phyloP scores from a whole-genome alignment of 2,888 invertebrate species.

The Dorcus parallelipipedus region DNA sequence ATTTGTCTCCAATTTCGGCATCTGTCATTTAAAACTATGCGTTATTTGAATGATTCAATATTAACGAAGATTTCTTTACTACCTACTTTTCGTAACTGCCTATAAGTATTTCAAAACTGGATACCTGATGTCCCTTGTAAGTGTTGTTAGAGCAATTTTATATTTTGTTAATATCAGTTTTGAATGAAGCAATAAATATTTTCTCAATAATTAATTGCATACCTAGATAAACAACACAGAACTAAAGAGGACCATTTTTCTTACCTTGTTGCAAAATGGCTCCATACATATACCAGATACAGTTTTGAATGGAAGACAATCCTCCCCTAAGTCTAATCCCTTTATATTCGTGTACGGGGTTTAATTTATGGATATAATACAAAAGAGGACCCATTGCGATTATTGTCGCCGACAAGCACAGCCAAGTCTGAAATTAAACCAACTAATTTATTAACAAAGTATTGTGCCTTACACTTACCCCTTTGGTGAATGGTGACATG shows the following conservation, averaged over 20 bases:
- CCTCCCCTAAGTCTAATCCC: constrained; percentile 57
- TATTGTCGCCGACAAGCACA: constrained; percentile 71
- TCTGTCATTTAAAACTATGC: no score
- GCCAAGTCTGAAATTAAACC: constrained; percentile 68
- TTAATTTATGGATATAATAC: constrained; percentile 67
- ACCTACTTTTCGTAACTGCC: no score
- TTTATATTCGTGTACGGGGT: constrained; percentile 68
- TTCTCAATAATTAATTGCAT: no score
- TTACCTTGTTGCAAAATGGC: constrained; percentile 87
- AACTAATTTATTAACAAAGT: background rate
- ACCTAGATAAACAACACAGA: no score
- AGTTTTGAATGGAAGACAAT: constrained; percentile 63
- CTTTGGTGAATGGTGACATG: constrained; percentile 73
- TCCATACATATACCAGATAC: constrained; percentile 86
- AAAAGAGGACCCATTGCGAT: constrained; percentile 75
- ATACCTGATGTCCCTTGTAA: no score
- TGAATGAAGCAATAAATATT: no score
- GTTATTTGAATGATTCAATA: no score
- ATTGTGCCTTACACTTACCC: constrained; percentile 50
- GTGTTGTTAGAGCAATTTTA: no score
- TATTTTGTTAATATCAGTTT: no score
- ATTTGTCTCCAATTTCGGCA: no score
- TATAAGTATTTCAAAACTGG: no score
- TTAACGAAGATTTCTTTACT: no score
- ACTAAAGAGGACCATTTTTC: background rate